phyloP scores from a whole-genome alignment of 2,113 vertebrate species.

The Otocyon megalotis region DNA sequence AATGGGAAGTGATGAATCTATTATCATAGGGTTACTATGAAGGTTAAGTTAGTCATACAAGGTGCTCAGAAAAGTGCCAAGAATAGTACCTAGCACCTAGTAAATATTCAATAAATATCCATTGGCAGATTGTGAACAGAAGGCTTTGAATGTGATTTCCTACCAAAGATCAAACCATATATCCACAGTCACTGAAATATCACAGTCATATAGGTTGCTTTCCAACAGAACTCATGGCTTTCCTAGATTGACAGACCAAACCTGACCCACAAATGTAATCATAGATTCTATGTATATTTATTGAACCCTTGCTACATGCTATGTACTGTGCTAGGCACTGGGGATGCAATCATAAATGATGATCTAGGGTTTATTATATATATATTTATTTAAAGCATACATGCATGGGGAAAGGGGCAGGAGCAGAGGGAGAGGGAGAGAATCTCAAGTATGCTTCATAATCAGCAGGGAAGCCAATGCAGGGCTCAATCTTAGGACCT shows the following conservation, averaged over 20 bases:
- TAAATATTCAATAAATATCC: not conserved
- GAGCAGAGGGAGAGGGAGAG: not conserved
- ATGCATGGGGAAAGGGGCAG: not conserved
- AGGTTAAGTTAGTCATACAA: conserved; percentile 8
- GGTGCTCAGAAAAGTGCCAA: conserved; percentile 4
- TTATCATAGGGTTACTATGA: conserved; percentile 10
- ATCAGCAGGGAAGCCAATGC: not conserved
- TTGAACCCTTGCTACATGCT: not conserved
- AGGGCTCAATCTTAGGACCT: not conserved
- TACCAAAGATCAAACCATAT: not conserved
- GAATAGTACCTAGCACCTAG: not conserved
- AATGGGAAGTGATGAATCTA: not conserved
- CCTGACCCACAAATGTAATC: not conserved
- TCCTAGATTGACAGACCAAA: not conserved
- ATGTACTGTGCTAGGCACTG: not conserved
- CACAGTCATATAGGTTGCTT: not conserved
- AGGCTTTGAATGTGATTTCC: conserved; percentile 11
- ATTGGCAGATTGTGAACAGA: conserved; percentile 26
- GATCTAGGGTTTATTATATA: not conserved
- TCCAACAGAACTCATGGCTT: not conserved
- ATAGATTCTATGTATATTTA: not conserved
- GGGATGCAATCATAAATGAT: not conserved
- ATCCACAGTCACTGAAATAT: not conserved
- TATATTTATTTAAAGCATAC: not conserved
- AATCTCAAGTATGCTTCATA: not conserved